These are phyloP conservation scores for Herminia tarsipennalis DNA, from an alignment of 2,888 invertebrate genomes.

Conservation along the genomic window DNA sequence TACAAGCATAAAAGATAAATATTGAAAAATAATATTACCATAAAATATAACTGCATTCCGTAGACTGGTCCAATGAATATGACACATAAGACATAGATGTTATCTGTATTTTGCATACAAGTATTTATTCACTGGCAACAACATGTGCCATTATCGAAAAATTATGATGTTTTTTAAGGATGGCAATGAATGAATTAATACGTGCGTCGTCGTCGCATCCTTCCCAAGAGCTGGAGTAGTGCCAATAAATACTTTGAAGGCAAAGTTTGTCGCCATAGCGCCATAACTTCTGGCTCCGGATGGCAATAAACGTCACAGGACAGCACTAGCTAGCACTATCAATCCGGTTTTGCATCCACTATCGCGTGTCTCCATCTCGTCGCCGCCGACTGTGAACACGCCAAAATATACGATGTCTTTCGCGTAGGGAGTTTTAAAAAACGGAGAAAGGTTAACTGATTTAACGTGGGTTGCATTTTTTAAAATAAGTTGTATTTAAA, in stretches of 20 bases:
- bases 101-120: conserved; percentile 29
- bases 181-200: conserved; percentile 74
- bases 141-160: conserved; percentile 67
- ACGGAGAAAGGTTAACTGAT: not conserved
- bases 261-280: conserved; percentile 64
- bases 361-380: conserved; percentile 76
- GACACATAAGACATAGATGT: conserved; percentile 12
- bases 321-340: conserved; percentile 71
- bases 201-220: conserved; percentile 54
- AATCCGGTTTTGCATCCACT: conserved; percentile 76
- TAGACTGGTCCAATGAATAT: conserved; percentile 23
- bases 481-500: too few species aligned
- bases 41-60: conserved; percentile 29
- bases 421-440: conserved; percentile 8
- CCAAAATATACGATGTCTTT: conserved; percentile 26
- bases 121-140: conserved; percentile 57
- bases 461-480: too few species aligned
- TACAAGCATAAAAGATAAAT: conserved; percentile 8
- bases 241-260: conserved; percentile 77
- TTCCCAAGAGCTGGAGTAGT: conserved; percentile 66
- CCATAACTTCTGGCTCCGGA: conserved; percentile 67
- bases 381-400: conserved; percentile 34
- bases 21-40: conserved; percentile 23
- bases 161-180: conserved; percentile 80
- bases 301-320: conserved; percentile 76